Conservation (phyloP, 2,797 vertebrate genomes). For the Urocyon cinereoargenteus region DNA sequence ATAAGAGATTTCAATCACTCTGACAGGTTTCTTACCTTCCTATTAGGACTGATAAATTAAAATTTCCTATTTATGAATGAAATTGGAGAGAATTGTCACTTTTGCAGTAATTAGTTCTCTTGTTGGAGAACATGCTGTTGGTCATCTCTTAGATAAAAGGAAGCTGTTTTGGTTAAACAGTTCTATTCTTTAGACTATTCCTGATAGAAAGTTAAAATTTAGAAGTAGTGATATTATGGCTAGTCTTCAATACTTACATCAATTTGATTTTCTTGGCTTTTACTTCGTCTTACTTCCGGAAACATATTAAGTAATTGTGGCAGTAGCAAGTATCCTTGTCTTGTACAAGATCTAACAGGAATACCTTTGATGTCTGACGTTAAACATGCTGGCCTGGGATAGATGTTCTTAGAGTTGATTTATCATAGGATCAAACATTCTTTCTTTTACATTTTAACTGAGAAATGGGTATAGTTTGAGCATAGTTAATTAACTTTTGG, state of each 20-base stretch:
- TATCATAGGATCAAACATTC: not conserved
- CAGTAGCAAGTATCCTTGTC: not conserved
- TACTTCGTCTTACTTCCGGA: slow-evolving; percentile 5
- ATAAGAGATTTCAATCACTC: not conserved
- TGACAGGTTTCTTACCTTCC: not conserved
- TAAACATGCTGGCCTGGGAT: not conserved
- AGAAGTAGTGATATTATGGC: not conserved
- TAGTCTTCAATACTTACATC: slow-evolving; percentile 20
- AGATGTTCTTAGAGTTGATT: not conserved
- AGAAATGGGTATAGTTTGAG: not conserved
- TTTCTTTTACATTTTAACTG: slow-evolving; percentile 8
- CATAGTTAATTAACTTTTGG: not conserved
- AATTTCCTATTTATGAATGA: not conserved
- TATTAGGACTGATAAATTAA: not conserved
- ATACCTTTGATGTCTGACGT: not conserved
- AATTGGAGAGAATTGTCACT: not conserved
- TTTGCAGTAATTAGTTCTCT: not conserved
- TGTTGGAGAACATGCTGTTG: not conserved
- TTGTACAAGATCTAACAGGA: not conserved
- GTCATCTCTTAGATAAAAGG: not conserved
- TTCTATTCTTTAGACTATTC: slow-evolving; percentile 36
- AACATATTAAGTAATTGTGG: not conserved
- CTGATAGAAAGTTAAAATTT: slow-evolving; percentile 38
- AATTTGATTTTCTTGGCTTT: slow-evolving; percentile 54
- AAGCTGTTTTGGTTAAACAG: not conserved